Conservation (phyloP, 2,797 vertebrate genomes). For the Hypotaenidia okinawae region DNA sequence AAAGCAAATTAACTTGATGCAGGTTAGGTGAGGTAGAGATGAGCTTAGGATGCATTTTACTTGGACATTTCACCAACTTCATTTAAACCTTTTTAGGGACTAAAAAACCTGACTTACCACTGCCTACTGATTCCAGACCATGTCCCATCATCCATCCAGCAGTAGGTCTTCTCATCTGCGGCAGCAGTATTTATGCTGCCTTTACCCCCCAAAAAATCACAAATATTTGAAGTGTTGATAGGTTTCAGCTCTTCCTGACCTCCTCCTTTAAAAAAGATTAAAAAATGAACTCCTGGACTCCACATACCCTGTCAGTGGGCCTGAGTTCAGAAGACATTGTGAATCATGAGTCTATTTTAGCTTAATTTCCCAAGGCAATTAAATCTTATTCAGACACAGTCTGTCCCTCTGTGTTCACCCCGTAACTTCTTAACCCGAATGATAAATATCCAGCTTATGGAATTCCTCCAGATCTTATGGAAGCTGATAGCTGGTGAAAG, state of each 20-base stretch:
- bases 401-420: not conserved
- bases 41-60: not conserved
- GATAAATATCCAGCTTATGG: not conserved
- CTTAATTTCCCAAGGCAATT: not conserved
- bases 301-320: not conserved
- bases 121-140: not conserved
- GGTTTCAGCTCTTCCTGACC: not conserved
- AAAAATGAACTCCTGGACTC: not conserved
- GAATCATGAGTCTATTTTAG: not conserved
- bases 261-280: too few relatives aligned
- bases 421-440: not conserved
- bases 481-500: constrained; percentile 36
- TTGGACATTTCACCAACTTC: not conserved
- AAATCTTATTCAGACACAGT: not conserved
- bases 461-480: not conserved
- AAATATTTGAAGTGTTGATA: not conserved
- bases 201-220: not conserved
- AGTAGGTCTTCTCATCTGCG: not conserved
- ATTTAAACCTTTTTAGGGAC: not conserved
- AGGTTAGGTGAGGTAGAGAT: not conserved
- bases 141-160: not conserved
- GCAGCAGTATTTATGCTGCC: not conserved
- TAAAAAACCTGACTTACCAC: not conserved
- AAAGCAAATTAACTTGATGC: not conserved
- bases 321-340: not conserved